phyloP scores from a whole-genome alignment of 2,797 vertebrate genomes.

The Gephyroberyx darwinii region DNA sequence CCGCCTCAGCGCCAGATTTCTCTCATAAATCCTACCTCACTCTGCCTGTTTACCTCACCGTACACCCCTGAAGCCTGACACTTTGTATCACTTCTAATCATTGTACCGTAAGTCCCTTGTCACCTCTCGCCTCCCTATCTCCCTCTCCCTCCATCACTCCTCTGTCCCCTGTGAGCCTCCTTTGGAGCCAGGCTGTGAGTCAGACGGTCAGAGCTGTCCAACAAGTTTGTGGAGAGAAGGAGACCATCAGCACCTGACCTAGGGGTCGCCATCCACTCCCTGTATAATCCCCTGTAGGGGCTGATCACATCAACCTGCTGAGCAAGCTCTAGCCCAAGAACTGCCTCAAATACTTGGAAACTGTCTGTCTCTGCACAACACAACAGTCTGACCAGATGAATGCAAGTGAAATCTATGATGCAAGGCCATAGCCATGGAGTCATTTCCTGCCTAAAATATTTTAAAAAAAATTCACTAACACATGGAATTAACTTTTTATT shows the following conservation, averaged over 20 bases:
- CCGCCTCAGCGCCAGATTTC: conserved; percentile 37
- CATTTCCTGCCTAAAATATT: no score
- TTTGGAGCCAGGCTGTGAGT: conserved; percentile 46
- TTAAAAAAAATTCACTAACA: no score
- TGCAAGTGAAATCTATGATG: no score
- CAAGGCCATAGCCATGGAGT: no score
- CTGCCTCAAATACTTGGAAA: conserved; percentile 1
- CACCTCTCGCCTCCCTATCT: conserved; percentile 17
- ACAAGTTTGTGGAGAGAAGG: conserved; percentile 20
- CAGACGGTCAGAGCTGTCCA: conserved; percentile 35
- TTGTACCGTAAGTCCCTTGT: conserved; percentile 17
- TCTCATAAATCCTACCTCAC: conserved; percentile 38
- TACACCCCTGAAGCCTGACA: conserved; percentile 14
- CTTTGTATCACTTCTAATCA: conserved; percentile 51
- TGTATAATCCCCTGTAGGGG: conserved; percentile 22
- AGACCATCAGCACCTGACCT: conserved; percentile 49
- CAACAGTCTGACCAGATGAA: no score
- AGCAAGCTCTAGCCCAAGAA: conserved; percentile 7
- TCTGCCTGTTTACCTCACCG: conserved; percentile 30
- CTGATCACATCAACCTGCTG: conserved; percentile 6
- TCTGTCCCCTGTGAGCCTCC: conserved; percentile 27
- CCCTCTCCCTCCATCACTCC: conserved; percentile 9
- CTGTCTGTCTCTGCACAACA: not conserved
- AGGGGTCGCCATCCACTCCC: conserved; percentile 17
- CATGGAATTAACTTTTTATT: no score